Conservation (phyloP, 2,797 vertebrate species). For the Cynopterus sphinx region DNA sequence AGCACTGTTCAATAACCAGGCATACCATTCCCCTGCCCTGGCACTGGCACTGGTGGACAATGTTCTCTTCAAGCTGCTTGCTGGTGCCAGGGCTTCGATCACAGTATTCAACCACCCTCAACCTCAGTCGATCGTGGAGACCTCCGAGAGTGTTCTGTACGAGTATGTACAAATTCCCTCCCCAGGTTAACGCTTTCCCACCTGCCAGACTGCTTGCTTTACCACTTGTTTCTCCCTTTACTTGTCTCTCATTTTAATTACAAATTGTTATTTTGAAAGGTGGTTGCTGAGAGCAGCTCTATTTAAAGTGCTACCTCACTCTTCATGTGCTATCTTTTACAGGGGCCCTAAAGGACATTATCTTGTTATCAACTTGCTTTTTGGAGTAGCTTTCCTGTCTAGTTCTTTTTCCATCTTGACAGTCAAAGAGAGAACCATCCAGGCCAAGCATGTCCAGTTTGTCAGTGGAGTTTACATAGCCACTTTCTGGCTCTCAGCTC, state of each 20-base stretch:
- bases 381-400: slow-evolving; percentile 95
- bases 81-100: slow-evolving; percentile 91
- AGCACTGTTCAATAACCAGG: slow-evolving; percentile 95
- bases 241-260: neutral
- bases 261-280: neutral
- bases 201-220: neutral
- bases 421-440: slow-evolving; percentile 91
- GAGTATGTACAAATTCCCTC: slow-evolving; percentile 86
- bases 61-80: slow-evolving; percentile 89
- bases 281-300: neutral
- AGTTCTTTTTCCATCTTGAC: slow-evolving; percentile 96
- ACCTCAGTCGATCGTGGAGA: slow-evolving; percentile 89
- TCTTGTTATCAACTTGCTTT: slow-evolving; percentile 95
- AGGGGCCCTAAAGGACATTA: slow-evolving; percentile 93
- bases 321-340: neutral
- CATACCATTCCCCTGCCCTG: slow-evolving; percentile 91
- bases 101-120: slow-evolving; percentile 91
- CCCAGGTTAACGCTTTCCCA: neutral
- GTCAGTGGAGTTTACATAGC: slow-evolving; percentile 92
- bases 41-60: slow-evolving; percentile 93
- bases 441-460: slow-evolving; percentile 95
- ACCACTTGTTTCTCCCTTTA: neutral
- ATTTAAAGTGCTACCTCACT: neutral
- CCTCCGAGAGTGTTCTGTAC: slow-evolving; percentile 88
- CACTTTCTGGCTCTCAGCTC: slow-evolving; percentile 95